Percentiles rank a stretch among this genome's conserved stretches.
Conservation (phyloP, 2,113 vertebrate genomes). For the Taxidea taxus region DNA sequence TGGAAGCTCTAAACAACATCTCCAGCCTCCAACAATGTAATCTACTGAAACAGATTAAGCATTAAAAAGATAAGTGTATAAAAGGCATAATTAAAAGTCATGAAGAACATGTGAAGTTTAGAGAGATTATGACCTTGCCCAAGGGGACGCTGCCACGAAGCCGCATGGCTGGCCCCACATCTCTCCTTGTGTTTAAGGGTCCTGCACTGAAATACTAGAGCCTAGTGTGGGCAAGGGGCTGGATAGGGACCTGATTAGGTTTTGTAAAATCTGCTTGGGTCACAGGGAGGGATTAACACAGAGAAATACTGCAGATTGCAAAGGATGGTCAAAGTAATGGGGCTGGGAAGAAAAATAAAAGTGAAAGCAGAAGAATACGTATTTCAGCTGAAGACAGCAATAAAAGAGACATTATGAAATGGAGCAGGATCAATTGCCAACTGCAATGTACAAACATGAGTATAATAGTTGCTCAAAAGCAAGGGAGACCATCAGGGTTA, state of each 20-base stretch:
- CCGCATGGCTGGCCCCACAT: accelerated
- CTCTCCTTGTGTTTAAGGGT: not conserved
- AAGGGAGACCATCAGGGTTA: not conserved
- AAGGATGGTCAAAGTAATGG: not conserved
- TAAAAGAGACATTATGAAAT: not conserved
- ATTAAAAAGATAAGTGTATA: not conserved
- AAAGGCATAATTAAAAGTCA: not conserved
- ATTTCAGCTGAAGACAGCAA: slow-evolving; percentile 37
- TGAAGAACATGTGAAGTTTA: not conserved
- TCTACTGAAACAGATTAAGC: not conserved
- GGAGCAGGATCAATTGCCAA: not conserved
- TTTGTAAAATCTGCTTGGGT: not conserved
- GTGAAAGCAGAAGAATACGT: not conserved
- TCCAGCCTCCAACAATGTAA: not conserved
- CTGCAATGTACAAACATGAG: not conserved
- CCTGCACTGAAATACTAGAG: not conserved
- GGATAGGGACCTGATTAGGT: not conserved
- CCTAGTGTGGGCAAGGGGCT: too few species aligned
- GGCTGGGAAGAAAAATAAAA: not conserved
- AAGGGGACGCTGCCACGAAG: not conserved
- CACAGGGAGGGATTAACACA: not conserved
- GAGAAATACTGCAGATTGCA: not conserved
- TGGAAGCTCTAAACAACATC: not conserved
- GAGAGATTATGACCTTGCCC: not conserved
- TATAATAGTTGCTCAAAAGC: not conserved